These are phyloP conservation scores for Chelonus insularis DNA, from an alignment of 1,140 invertebrate genomes.

Conservation along the genomic window DNA sequence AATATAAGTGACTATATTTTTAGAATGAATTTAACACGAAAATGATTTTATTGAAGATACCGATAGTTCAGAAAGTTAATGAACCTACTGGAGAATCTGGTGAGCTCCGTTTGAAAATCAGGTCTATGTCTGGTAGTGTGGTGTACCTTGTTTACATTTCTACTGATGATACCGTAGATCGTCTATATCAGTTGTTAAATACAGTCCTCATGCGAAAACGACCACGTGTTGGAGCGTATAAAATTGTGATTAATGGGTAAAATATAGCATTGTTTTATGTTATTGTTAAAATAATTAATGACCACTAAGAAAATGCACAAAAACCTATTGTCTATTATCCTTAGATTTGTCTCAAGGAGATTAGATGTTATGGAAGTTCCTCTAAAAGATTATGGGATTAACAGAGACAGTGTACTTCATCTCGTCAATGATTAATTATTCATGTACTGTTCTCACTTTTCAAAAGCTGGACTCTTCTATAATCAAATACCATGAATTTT, in stretches of 20 bases:
- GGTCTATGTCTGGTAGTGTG: slow-evolving; percentile 49
- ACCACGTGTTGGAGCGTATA: slow-evolving; percentile 35
- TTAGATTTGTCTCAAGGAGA: slow-evolving; percentile 41
- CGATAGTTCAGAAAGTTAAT: slow-evolving; percentile 46
- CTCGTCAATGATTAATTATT: slow-evolving; percentile 42
- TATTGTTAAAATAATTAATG: background rate
- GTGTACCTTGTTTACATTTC: slow-evolving; percentile 49
- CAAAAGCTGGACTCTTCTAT: background rate
- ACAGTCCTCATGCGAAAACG: slow-evolving; percentile 35
- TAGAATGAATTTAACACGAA: background rate
- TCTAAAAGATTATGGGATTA: slow-evolving; percentile 45
- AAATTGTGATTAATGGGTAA: slow-evolving; percentile 51
- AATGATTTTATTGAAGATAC: slow-evolving; percentile 34
- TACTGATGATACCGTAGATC: slow-evolving; percentile 42
- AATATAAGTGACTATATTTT: slow-evolving; percentile 6
- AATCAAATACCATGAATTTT: no score
- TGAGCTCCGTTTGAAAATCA: slow-evolving; percentile 51
- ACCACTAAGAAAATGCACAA: background rate
- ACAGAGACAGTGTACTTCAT: slow-evolving; percentile 49
- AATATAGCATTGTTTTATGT: background rate
- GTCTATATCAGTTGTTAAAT: slow-evolving; percentile 49
- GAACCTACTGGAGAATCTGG: slow-evolving; percentile 38
- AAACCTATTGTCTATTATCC: slow-evolving; percentile 8
- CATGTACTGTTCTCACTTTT: background rate
- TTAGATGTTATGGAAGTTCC: slow-evolving; percentile 38